Evolutionary conservation across 2,797 vertebrate genomes (phyloP).

Genomic region (Hydrolagus colliei): DNA sequence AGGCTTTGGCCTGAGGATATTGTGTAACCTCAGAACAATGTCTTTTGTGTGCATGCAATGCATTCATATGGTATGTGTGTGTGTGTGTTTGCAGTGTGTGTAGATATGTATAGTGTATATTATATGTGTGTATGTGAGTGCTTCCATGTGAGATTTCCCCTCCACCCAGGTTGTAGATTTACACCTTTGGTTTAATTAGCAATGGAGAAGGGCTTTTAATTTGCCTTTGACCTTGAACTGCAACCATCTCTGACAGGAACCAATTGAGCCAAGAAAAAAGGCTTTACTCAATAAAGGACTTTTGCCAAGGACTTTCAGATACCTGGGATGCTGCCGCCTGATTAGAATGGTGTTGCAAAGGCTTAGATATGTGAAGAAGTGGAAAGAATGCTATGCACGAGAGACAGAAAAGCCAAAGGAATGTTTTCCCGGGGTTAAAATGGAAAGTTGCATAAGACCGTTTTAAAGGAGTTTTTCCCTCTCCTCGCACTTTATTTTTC

Average conservation of each 20-base stretch:
- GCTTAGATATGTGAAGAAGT: conserved; percentile 15
- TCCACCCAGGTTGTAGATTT: background rate
- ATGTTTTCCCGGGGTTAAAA: conserved; percentile 7
- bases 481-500: background rate
- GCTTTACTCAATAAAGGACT: background rate
- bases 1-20: background rate
- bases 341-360: background rate
- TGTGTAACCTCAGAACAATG: conserved; percentile 15
- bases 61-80: background rate
- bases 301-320: conserved; percentile 19
- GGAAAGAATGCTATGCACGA: conserved; percentile 23
- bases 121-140: background rate
- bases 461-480: conserved; percentile 3
- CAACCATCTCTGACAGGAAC: conserved; percentile 7
- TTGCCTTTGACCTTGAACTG: conserved; percentile 27
- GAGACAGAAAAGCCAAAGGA: conserved; percentile 17
- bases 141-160: background rate
- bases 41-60: background rate
- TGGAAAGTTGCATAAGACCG: conserved; percentile 12
- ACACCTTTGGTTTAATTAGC: conserved; percentile 12
- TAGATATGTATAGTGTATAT: background rate
- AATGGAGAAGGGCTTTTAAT: background rate
- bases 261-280: background rate
- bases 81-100: background rate
- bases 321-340: conserved; percentile 12